These are phyloP conservation scores for Mycteria americana DNA, from an alignment of 2,797 vertebrate species.

Conservation along the genomic window DNA sequence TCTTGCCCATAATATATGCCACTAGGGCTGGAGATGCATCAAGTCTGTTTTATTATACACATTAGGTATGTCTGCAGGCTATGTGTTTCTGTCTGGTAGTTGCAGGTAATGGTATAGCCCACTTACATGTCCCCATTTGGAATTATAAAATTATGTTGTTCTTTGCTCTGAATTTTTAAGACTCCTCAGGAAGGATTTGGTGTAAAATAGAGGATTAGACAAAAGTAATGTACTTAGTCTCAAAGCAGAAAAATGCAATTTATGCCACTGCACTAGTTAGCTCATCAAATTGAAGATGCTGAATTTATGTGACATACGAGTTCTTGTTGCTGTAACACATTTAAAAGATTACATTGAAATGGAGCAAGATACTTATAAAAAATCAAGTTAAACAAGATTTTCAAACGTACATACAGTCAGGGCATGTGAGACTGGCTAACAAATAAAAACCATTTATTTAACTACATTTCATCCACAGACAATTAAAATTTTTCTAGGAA, in stretches of 20 bases:
- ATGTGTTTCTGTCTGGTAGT: neutral
- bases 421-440: neutral
- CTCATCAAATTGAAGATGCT: slow-evolving; percentile 24
- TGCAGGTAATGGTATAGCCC: neutral
- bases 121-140: neutral
- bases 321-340: slow-evolving; percentile 27
- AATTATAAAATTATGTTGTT: neutral
- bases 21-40: neutral
- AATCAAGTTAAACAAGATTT: slow-evolving; percentile 17
- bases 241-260: slow-evolving; percentile 40
- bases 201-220: slow-evolving; percentile 45
- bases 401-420: neutral
- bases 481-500: neutral
- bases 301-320: slow-evolving; percentile 31
- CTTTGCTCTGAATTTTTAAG: neutral
- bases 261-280: slow-evolving; percentile 22
- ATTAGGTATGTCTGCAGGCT: neutral
- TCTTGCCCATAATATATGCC: neutral
- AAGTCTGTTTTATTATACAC: neutral
- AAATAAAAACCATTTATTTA: neutral
- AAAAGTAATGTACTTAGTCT: slow-evolving; percentile 44
- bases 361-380: neutral
- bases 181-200: slow-evolving; percentile 8
- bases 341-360: slow-evolving; percentile 40
- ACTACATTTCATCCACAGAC: neutral